Base-by-base conservation (phyloP, 2,797 vertebrate species). In the Molothrus aeneus region DNA sequence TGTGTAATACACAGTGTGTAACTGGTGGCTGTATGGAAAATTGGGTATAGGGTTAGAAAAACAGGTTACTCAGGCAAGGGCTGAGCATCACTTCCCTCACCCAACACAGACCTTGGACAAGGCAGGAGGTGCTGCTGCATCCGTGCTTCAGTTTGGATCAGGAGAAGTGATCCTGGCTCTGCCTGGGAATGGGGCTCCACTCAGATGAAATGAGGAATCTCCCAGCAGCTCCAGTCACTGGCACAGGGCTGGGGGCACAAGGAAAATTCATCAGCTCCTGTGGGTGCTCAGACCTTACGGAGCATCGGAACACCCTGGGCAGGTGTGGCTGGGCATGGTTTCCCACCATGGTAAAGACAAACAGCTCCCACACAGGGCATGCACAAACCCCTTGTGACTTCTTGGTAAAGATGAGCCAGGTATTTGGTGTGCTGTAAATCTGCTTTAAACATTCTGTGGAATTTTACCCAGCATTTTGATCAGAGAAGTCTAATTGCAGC, bases 401-500 rank as follows among this genome's bases (percentile, higher is more conserved):
- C 63, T 53, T 20, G 12, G 64, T 26, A n/a, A 34, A 50, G 91
- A 43, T 16, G 40, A 88, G 4, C 38, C 72, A 48, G 88, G 45
- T 56, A 50, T 90, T 92, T 56, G 73, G 88, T 1, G 0, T 31
- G 69, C 92, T 88, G 88, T 47, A 51, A 72, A 60, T 60, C 70
- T 38, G 28, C 94, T 91, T 86, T 13, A 68, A 75, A 42, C 63
- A 95, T 83, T 59, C 81, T 13, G 3, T 72, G 80, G 92, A 59
- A 69, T 95, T 96, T 86, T 64, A 47, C 65, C 64, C 60, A 56
- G 64, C 89, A 5, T 83, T 93, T 82, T 87, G 91, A 82, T 86
- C 90, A 86, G 90, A 88, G 87, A 54, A 61, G 72, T 71, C 81
- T 92, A 96, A 97, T 94, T 92, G 88, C 92, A 81, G 92, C 90